Conservation (phyloP, 37 sponge, comb jelly and placozoan species). For the Chondrilla cf. caribensis region DNA sequence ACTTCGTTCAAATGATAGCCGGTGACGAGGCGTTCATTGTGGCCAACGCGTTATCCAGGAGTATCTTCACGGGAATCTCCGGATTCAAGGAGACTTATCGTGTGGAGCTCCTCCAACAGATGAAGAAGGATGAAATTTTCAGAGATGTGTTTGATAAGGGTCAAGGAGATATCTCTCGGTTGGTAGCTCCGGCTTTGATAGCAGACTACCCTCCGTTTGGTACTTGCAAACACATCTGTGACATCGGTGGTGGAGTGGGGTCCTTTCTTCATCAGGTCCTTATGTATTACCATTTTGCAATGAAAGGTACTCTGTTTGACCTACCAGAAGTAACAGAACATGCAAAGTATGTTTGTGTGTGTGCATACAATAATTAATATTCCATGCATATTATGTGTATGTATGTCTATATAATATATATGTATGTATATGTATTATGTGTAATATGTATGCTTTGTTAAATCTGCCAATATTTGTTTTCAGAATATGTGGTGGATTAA, state of each 20-base stretch:
- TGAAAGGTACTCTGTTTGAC: slow-evolving; percentile 76
- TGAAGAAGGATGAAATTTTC: slow-evolving; percentile 45
- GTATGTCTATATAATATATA: too few relatives aligned
- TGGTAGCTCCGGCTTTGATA: slow-evolving; percentile 69
- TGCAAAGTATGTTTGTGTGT: slow-evolving; percentile 31
- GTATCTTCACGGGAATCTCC: slow-evolving; percentile 62
- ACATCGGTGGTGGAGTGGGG: slow-evolving; percentile 81
- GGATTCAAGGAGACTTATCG: slow-evolving; percentile 76
- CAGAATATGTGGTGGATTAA: too few relatives aligned
- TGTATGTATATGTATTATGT: too few relatives aligned
- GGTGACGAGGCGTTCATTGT: slow-evolving; percentile 74
- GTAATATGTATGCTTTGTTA: too few relatives aligned
- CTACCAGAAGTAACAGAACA: slow-evolving; percentile 60
- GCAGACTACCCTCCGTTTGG: slow-evolving; percentile 73
- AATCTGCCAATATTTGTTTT: too few relatives aligned
- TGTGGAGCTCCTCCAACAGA: slow-evolving; percentile 48
- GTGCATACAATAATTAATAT: too few relatives aligned
- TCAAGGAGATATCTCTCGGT: slow-evolving; percentile 37
- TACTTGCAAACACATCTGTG: slow-evolving; percentile 79
- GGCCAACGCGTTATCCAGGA: slow-evolving; percentile 59
- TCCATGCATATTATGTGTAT: too few relatives aligned
- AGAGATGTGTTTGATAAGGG: slow-evolving; percentile 51
- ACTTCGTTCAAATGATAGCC: slow-evolving; percentile 61
- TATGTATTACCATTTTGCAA: slow-evolving; percentile 50
- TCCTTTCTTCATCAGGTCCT: slow-evolving; percentile 55